Percentiles rank a stretch among this genome's conserved stretches.
phyloP scores from a whole-genome alignment of 1,140 invertebrate species.

The Campoletis sonorensis region DNA sequence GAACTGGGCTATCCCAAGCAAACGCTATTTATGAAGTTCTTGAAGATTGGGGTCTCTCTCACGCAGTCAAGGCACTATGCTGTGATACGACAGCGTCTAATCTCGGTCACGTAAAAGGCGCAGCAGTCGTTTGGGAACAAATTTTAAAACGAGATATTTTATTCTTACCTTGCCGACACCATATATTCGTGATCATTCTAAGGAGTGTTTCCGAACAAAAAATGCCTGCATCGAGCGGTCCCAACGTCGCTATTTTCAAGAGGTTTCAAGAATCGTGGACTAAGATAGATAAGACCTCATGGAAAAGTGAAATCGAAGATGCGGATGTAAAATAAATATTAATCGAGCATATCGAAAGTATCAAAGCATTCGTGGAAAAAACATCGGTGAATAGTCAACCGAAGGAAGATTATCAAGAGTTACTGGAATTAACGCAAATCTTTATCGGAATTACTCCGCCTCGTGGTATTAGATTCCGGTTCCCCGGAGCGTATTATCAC shows the following conservation, averaged over 20 bases:
- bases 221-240: constrained; percentile 44
- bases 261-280: constrained; percentile 49
- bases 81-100: constrained; percentile 53
- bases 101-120: constrained; percentile 47
- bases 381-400: no score
- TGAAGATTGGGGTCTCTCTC: constrained; percentile 15
- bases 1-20: constrained; percentile 37
- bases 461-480: no score
- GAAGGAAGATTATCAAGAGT: no score
- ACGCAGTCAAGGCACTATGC: constrained; percentile 48
- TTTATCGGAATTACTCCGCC: no score
- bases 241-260: constrained; percentile 50
- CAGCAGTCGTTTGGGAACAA: constrained; percentile 45
- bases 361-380: no score
- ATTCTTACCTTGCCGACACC: constrained; percentile 51
- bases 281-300: constrained; percentile 34
- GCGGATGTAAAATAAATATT: background rate
- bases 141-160: constrained; percentile 42
- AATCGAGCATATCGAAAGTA: background rate
- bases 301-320: background rate
- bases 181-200: constrained; percentile 51
- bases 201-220: constrained; percentile 48
- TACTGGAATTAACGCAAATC: no score
- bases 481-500: no score
- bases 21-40: no score